Evolutionary conservation across 2,888 invertebrate genomes (phyloP), one percentile per base, ranked within the genome.

Genomic region (Hirtodrosophila duncani): DNA sequence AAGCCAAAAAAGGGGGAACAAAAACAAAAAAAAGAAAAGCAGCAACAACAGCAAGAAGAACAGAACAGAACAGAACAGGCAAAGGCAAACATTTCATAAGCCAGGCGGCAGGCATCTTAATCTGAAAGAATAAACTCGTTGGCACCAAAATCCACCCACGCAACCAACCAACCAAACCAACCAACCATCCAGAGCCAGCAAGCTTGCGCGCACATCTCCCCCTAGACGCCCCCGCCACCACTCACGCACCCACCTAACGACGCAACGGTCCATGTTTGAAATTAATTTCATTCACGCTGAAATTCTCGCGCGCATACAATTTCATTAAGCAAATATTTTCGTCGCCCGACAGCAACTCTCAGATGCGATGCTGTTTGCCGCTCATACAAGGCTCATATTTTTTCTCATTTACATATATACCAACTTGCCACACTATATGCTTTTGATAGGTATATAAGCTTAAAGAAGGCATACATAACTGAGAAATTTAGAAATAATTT

Each of bases 241-340:
- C n/a, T 4, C 18, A 31, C 2, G 7, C 10, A 31, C 23, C 7
- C 23, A 5, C 21, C 23, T 0, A 2, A n/a, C 7, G 49, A 62
- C 61, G 49, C 51, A 36, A 44, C 42, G 33, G 33, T 33, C 38
- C 63, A 63, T 66, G 67, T 74, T 74, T 75, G 64, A 75, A 75
- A 71, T 75, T 75, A 75, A 75, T 75, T 75, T 75, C 79, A 79
- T 69, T 75, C 72, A 59, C 72, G 75, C 72, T 65, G 58, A 72
- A 78, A 70, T 78, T 77, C 69, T 67, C 72, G 78, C 74, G 69
- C 64, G 57, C 72, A 77, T 72, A 72, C 79, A 75, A 75, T 75
- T 75, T 75, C 72, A 79, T 75, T 75, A 79, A 79, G 75, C 64
- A 75, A 75, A 75, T 75, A 75, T 75, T 75, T 75, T 75, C 64